Evolutionary conservation across 2,888 invertebrate genomes (phyloP).

Genomic region (Micoletzkya japonica): DNA sequence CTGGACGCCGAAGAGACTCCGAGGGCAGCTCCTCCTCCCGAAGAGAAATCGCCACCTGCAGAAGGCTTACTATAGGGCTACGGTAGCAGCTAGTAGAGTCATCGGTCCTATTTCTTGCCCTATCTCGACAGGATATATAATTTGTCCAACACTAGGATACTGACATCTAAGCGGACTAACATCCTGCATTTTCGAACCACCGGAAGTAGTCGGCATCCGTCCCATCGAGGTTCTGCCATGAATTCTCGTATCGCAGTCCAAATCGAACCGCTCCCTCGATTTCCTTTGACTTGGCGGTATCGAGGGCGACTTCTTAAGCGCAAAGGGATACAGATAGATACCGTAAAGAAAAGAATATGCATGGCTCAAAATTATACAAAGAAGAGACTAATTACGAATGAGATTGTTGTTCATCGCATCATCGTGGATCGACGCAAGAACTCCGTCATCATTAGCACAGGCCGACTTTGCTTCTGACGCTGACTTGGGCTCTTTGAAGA

Average conservation of each 20-base stretch:
- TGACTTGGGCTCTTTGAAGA: too few species aligned
- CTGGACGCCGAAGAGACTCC: conserved; percentile 7
- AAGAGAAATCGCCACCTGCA: conserved; percentile 18
- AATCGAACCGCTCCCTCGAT: conserved; percentile 7
- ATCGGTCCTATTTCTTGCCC: too few species aligned
- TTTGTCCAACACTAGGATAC: neutral
- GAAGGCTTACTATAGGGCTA: too few species aligned
- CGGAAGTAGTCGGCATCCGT: conserved; percentile 33
- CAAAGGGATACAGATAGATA: too few species aligned
- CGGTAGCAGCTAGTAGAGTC: too few species aligned
- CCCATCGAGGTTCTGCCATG: conserved; percentile 33
- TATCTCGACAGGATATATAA: neutral
- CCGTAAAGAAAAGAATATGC: too few species aligned
- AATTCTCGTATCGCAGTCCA: conserved; percentile 12
- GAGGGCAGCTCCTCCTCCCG: conserved; percentile 6
- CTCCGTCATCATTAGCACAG: conserved; percentile 29
- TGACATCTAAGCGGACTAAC: neutral
- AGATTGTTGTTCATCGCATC: conserved; percentile 32
- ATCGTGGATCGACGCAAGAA: conserved; percentile 35
- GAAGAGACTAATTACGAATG: too few species aligned
- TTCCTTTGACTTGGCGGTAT: too few species aligned
- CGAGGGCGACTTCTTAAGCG: too few species aligned
- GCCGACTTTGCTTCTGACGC: conserved; percentile 23
- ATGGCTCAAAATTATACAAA: too few species aligned
- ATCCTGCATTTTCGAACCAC: conserved; percentile 30